Evolutionary conservation across 2,888 invertebrate genomes (phyloP), one percentile per base, ranked within the genome.

Genomic region (Neoascia interrupta): DNA sequence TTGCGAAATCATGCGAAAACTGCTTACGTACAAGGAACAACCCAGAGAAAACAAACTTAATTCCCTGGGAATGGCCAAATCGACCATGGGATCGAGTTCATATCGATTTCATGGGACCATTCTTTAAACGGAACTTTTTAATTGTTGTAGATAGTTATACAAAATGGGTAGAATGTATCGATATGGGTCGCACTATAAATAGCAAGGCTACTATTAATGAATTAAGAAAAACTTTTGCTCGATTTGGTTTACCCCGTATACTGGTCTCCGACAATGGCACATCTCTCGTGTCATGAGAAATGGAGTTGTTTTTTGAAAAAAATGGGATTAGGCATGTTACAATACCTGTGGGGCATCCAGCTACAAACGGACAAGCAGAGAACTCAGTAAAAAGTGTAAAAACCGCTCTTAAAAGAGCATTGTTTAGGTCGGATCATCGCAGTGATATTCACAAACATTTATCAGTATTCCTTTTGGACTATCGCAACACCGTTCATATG

Each of bases 211-310:
- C 47, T 6, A 47, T 61, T 13, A 21, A 10, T n/a, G 21, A 34
- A 15, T 16, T 60, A 26, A 15, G 61, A 8, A 11, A 13, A 49
- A 34, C 54, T 36, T 82, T 82, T 81, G 60, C 79, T 58, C 70
- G 72, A 47, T 82, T 81, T 81, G 83, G 83, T 1, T 63, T 84
- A n/a, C 83, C 83, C n/a, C 49, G 63, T 11, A 43, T 36, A 5
- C 41, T 83, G 3, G 82, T 83, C 5, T 79, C 81, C 5, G 82
- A 82, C 58, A 83, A 83, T 31, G 82, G 80, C 19, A 45, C 64
- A 10, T 61, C 66, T 28, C n/a, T n/a, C n/a, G n/a, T n/a, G n/a
- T n/a, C n/a, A n/a, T n/a, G n/a, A n/a, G n/a, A n/a, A n/a, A 83
- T 84, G 15, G 15, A 39, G 19, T 13, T 23, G 11, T 82, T 70